A percentile compares a stretch with the other conserved stretches of the same genome.
These are phyloP conservation scores for Temnothorax rugatulus DNA, from an alignment of 2,888 invertebrate genomes.

Conservation along the genomic window DNA sequence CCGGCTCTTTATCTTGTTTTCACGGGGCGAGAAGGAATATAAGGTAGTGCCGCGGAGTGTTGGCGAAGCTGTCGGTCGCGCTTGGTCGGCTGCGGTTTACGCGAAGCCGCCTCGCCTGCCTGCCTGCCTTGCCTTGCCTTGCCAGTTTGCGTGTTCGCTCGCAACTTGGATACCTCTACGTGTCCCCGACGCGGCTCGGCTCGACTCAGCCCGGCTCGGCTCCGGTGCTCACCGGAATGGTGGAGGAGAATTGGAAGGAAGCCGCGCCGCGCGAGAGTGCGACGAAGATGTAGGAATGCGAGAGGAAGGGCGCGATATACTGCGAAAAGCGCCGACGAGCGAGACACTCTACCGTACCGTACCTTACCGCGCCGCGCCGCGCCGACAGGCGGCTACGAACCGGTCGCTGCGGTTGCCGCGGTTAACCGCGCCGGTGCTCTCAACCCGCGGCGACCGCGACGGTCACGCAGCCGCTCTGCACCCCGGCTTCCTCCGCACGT, in stretches of 20 bases:
- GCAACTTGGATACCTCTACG: conserved; percentile 79
- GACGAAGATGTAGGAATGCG: conserved; percentile 60
- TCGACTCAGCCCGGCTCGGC: conserved; percentile 65
- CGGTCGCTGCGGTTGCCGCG: conserved; percentile 84
- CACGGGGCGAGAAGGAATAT: conserved; percentile 76
- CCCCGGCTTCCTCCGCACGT: conserved; percentile 25
- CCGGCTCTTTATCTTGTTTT: conserved; percentile 76
- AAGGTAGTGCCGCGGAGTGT: conserved; percentile 81
- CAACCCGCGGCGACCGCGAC: conserved; percentile 80
- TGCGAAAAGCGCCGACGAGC: conserved; percentile 68
- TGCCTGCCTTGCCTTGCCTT: conserved; percentile 79
- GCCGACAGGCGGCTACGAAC: conserved; percentile 76
- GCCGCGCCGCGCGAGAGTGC: conserved; percentile 64
- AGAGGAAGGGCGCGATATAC: conserved; percentile 60
- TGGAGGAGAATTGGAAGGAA: conserved; percentile 62
- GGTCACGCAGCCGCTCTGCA: conserved; percentile 64
- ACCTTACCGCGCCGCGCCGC: not conserved
- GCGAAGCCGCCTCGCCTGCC: conserved; percentile 79
- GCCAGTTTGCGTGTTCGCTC: conserved; percentile 83
- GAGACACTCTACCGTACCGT: conserved; percentile 60
- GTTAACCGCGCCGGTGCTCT: conserved; percentile 85
- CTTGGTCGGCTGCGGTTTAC: conserved; percentile 84
- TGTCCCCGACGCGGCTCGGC: conserved; percentile 82
- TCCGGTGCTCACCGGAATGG: conserved; percentile 75
- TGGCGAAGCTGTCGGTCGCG: conserved; percentile 85